Evolutionary conservation across 2,797 vertebrate species (phyloP).

Genomic region (Spizella passerina): DNA sequence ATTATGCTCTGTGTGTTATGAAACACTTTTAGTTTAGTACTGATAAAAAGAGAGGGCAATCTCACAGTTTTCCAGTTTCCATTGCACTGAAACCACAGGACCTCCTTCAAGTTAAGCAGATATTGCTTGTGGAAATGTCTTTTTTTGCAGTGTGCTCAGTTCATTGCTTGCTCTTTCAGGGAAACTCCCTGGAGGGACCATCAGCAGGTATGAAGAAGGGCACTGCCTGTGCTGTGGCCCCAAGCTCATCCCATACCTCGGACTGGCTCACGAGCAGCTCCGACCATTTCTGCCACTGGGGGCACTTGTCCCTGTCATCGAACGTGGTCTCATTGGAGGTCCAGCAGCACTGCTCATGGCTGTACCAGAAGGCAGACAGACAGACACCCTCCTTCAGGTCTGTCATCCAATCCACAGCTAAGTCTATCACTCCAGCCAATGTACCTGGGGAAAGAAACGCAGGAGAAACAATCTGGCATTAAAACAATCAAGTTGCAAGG

Average conservation of each 20-base stretch:
- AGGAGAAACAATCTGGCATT: not conserved
- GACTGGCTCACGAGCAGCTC: conserved; percentile 90
- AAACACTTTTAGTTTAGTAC: not conserved
- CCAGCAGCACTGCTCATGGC: conserved; percentile 98
- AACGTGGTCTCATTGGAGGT: conserved; percentile 95
- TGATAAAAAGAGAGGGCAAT: not conserved
- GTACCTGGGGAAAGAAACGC: conserved; percentile 79
- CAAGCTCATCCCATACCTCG: conserved; percentile 75
- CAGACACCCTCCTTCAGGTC: conserved; percentile 97
- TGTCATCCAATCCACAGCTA: conserved; percentile 98
- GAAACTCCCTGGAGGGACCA: not conserved
- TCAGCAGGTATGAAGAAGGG: not conserved
- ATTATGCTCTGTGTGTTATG: not conserved
- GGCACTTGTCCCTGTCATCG: conserved; percentile 95
- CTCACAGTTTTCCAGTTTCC: not conserved
- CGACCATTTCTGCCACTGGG: conserved; percentile 97
- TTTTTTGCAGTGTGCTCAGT: not conserved
- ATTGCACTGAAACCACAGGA: not conserved
- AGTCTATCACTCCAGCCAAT: conserved; percentile 93
- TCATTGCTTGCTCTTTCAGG: not conserved
- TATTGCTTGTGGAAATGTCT: not conserved
- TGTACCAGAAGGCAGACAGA: conserved; percentile 94
- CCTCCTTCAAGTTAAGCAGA: not conserved
- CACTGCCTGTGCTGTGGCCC: not conserved
- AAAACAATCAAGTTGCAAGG: not conserved